Evolutionary conservation across 1,140 invertebrate species (phyloP), one percentile per base, ranked within the genome.

Genomic region (Batillaria attramentaria): DNA sequence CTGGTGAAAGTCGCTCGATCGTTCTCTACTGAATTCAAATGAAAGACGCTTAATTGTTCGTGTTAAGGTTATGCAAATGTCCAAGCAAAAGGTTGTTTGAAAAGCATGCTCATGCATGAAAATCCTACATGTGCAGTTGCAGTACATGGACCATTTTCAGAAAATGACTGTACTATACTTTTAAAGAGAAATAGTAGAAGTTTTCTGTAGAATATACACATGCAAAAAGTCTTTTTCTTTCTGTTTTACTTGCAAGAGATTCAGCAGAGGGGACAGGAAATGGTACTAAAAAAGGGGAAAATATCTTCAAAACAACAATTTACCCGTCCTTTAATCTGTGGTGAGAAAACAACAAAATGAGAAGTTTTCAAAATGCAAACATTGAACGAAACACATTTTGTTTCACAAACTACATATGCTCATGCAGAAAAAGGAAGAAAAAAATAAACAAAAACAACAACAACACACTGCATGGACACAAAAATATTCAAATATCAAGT

Each of bases 261-360:
- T n/a, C n/a, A n/a, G n/a, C n/a, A n/a, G n/a, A n/a, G n/a, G n/a
- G n/a, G n/a, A 43, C 31, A 50, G 24, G 62, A 35, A 28, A 66
- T 66, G 62, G 31, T 35, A 28, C 62, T 10, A 24, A 24, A 66
- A 28, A 66, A 28, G 18, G 1, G 3, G 31, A 28, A 8, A 41
- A 6, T 39, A 66, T 24, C 41, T 24, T 42, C 18, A 46, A 62
- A 41, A 37, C n/a, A 43, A 18, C 31, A 41, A 75, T 42, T 75
- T 75, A 75, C 73, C 73, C 73, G 31, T 75, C 73, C 57, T 60
- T 75, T 62, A 75, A 62, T 50, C 73, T 75, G 73, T 62, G 37
- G 57, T 62, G 50, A 60, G 28, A 18, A 37, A 41, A 75, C 42
- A 60, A 70, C 31, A 57, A 62, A 78, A 18, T 77, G 75, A 77